Conservation (phyloP, 2,113 vertebrate genomes). For the Bucco capensis region DNA sequence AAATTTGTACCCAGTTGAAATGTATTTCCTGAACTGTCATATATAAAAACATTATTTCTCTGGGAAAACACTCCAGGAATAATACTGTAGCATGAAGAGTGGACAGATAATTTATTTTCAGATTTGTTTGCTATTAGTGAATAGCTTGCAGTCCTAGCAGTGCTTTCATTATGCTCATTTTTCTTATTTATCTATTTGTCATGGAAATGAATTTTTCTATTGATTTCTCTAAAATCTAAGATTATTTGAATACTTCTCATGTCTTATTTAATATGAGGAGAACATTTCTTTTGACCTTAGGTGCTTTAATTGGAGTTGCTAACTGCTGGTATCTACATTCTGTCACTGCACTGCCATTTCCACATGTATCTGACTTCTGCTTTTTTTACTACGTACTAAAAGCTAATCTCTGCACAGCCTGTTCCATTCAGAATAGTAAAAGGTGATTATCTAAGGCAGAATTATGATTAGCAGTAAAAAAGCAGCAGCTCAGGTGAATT, state of each 20-base stretch:
- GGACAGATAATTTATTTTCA: not conserved
- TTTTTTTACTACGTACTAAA: not conserved
- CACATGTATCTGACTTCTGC: not conserved
- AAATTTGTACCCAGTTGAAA: not conserved
- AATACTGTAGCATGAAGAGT: not conserved
- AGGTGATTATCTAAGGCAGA: not conserved
- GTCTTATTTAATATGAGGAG: not conserved
- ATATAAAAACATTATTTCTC: not conserved
- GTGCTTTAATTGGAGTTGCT: not conserved
- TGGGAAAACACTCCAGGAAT: not conserved
- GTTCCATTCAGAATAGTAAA: not conserved
- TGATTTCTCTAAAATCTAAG: not conserved
- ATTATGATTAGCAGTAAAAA: constrained; percentile 9
- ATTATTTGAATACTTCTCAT: not conserved
- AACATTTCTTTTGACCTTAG: not conserved
- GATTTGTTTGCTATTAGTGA: not conserved
- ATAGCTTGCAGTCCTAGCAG: not conserved
- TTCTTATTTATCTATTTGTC: not conserved
- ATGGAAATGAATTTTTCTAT: not conserved
- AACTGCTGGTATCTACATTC: not conserved
- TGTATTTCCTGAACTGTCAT: not conserved
- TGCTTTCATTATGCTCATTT: not conserved
- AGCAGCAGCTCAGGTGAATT: not conserved
- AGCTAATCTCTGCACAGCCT: not conserved
- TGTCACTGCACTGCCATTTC: not conserved